phyloP scores from a whole-genome alignment of 2,888 invertebrate genomes.

The Lymantria dispar region DNA sequence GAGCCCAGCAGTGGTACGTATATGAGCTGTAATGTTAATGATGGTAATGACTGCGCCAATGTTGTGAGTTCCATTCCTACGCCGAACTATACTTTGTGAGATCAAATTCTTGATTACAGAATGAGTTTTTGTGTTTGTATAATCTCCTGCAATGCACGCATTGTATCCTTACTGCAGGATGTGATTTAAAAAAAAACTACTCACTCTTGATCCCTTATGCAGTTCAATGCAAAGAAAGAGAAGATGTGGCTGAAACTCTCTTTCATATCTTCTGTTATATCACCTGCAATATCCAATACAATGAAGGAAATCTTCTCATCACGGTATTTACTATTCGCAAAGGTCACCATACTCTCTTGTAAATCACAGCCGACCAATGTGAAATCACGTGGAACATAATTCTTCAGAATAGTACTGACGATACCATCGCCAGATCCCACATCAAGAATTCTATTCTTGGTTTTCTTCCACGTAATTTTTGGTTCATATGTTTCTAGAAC shows the following conservation, averaged over 20 bases:
- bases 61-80: too few species aligned
- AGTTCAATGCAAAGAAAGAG: background rate
- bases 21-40: too few species aligned
- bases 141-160: too few species aligned
- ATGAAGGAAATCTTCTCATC: background rate
- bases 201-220: background rate
- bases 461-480: background rate
- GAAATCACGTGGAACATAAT: background rate
- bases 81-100: too few species aligned
- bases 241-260: background rate
- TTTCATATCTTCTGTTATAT: background rate
- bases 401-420: background rate
- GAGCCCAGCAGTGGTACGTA: too few species aligned
- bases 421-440: background rate
- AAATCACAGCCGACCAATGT: background rate
- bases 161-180: too few species aligned
- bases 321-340: background rate
- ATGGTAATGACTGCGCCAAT: too few species aligned
- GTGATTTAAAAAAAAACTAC: background rate
- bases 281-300: background rate
- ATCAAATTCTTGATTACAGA: too few species aligned
- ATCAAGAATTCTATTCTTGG: background rate
- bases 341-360: background rate
- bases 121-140: too few species aligned
- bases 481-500: background rate